Percentiles rank a stretch among this genome's conserved stretches.
phyloP scores from a whole-genome alignment of 2,888 invertebrate species.

The Aleiodes testaceus region DNA sequence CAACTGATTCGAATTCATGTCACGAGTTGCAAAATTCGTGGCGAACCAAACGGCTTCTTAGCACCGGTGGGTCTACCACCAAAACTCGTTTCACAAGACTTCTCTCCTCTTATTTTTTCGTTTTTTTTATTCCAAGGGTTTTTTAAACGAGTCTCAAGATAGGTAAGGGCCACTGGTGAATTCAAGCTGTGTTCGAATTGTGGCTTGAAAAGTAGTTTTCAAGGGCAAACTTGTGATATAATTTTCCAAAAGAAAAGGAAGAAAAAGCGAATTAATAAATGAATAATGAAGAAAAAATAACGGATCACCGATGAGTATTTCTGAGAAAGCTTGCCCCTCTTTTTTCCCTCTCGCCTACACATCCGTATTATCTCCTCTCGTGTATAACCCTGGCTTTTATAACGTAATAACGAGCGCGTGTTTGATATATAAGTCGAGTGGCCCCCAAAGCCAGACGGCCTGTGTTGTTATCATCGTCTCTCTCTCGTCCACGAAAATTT shows the following conservation, averaged over 20 bases:
- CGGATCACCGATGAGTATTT: constrained; percentile 38
- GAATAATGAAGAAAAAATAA: constrained; percentile 34
- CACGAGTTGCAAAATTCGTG: constrained; percentile 41
- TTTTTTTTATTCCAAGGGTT: background rate
- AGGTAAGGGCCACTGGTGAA: constrained; percentile 48
- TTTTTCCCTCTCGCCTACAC: constrained; percentile 3
- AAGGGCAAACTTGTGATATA: background rate
- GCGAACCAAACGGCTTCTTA: constrained; percentile 36
- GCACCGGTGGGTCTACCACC: constrained; percentile 38
- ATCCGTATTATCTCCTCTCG: constrained; percentile 28
- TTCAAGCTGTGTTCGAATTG: background rate
- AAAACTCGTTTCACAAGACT: constrained; percentile 49
- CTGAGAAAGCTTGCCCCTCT: constrained; percentile 12
- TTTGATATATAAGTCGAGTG: constrained; percentile 36
- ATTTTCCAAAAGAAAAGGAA: background rate
- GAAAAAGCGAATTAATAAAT: background rate
- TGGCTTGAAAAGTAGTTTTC: constrained; percentile 15
- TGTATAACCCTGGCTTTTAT: constrained; percentile 18
- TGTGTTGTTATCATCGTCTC: constrained; percentile 23
- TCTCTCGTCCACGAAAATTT: background rate
- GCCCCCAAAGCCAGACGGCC: constrained; percentile 7
- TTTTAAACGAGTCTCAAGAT: constrained; percentile 43
- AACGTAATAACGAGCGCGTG: constrained; percentile 27
- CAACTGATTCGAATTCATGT: constrained; percentile 38
- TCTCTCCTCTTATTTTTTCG: constrained; percentile 1